A percentile compares a stretch with the other conserved stretches of the same genome.
Conservation (phyloP, 2,888 invertebrate species). For the Plagodis dolabraria region DNA sequence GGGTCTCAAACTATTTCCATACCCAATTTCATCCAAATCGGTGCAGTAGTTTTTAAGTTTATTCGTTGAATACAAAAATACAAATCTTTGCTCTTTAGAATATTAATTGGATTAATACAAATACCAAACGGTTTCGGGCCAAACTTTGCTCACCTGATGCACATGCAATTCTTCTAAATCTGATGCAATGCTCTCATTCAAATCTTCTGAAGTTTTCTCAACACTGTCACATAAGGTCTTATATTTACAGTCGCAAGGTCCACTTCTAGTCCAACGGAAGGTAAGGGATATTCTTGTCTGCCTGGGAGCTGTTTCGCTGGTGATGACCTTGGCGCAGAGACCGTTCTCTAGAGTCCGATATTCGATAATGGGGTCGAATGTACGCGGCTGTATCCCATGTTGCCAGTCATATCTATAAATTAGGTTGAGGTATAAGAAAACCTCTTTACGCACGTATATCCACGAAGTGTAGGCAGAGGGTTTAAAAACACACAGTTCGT, state of each 20-base stretch:
- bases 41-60: too few relatives aligned
- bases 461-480: neutral
- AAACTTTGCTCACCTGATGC: conserved; percentile 82
- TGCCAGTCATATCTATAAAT: conserved; percentile 89
- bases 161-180: conserved; percentile 91
- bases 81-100: too few relatives aligned
- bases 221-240: conserved; percentile 88
- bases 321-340: conserved; percentile 51
- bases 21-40: too few relatives aligned
- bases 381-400: conserved; percentile 94
- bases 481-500: too few relatives aligned
- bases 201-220: conserved; percentile 38
- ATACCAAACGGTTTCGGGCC: too few relatives aligned
- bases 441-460: neutral
- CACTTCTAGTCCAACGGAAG: conserved; percentile 87
- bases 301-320: conserved; percentile 54
- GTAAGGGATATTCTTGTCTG: conserved; percentile 91
- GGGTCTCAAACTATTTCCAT: too few relatives aligned
- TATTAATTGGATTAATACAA: too few relatives aligned
- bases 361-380: conserved; percentile 87
- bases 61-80: too few relatives aligned
- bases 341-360: conserved; percentile 61
- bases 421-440: neutral
- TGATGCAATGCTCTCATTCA: conserved; percentile 82
- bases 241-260: conserved; percentile 87